A percentile compares a stretch with the other conserved stretches of the same genome.
Conservation (phyloP, 2,113 vertebrate genomes). For the Agelaius tricolor region DNA sequence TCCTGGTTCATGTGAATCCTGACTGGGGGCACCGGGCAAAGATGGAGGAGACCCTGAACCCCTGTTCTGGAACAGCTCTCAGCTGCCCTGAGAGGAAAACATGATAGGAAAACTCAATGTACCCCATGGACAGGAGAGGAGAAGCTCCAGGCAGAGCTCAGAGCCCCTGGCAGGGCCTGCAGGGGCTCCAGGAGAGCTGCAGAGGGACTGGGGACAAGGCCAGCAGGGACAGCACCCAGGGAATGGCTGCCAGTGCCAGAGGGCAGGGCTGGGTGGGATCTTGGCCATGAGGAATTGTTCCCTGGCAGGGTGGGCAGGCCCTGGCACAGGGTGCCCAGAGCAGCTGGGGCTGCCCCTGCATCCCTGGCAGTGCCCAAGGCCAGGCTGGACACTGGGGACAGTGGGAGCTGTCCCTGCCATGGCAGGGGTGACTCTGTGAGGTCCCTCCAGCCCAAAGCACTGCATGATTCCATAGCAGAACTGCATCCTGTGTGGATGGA, state of each 20-base stretch:
- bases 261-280: rapidly evolving
- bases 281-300: neutral
- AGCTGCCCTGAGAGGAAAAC: neutral
- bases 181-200: neutral
- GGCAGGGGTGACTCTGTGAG: neutral
- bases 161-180: neutral
- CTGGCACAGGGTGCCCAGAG: neutral
- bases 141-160: neutral
- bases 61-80: neutral
- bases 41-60: neutral
- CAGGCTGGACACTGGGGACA: neutral
- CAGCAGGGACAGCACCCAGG: rapidly evolving
- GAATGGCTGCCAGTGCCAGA: neutral
- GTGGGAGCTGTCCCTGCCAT: neutral
- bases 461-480: rapidly evolving
- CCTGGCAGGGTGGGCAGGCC: neutral
- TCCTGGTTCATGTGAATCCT: rapidly evolving
- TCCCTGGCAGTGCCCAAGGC: neutral
- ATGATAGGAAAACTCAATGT: neutral
- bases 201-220: neutral
- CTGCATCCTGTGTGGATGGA: neutral
- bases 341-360: neutral
- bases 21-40: neutral
- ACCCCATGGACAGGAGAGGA: neutral
- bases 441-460: neutral